Evolutionary conservation across 92 coral and sea anemone genomes (phyloP).

Genomic region (Porites cylindrica): DNA sequence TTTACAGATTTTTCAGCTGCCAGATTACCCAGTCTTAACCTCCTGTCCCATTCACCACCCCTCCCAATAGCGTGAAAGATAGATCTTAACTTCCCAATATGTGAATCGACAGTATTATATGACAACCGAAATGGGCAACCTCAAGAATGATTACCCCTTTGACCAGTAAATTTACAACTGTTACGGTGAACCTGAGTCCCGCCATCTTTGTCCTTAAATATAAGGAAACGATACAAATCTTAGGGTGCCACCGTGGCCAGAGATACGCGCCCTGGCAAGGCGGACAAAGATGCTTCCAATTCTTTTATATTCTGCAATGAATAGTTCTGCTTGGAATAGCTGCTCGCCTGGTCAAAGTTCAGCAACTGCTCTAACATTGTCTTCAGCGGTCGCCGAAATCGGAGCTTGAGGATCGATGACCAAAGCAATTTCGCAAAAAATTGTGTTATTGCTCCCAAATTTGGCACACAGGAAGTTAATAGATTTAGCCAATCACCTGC

Average conservation of each 20-base stretch:
- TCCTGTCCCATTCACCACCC: conserved; percentile 13
- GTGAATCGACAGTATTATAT: conserved; percentile 21
- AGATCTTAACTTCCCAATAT: no score
- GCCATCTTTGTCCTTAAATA: conserved; percentile 5
- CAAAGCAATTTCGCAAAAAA: no score
- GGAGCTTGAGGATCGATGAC: no score
- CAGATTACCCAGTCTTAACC: conserved; percentile 5
- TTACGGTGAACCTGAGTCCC: conserved; percentile 34
- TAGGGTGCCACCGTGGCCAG: conserved; percentile 22
- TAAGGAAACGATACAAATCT: conserved; percentile 28
- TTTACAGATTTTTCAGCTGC: not conserved
- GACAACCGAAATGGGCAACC: conserved; percentile 41
- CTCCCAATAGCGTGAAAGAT: conserved; percentile 15
- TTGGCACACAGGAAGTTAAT: no score
- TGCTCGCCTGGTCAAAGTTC: conserved; percentile 1
- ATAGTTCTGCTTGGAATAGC: not conserved
- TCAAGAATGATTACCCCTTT: conserved; percentile 31
- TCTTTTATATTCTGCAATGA: not conserved
- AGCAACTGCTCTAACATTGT: no score
- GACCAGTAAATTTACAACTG: conserved; percentile 34
- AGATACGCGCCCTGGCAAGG: conserved; percentile 30
- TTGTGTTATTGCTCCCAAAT: no score
- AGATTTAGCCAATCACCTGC: no score
- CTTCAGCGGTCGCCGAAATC: no score
- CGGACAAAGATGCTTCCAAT: conserved; percentile 9